Conservation (phyloP, 2,113 vertebrate species). For the Syngnathus floridae region DNA sequence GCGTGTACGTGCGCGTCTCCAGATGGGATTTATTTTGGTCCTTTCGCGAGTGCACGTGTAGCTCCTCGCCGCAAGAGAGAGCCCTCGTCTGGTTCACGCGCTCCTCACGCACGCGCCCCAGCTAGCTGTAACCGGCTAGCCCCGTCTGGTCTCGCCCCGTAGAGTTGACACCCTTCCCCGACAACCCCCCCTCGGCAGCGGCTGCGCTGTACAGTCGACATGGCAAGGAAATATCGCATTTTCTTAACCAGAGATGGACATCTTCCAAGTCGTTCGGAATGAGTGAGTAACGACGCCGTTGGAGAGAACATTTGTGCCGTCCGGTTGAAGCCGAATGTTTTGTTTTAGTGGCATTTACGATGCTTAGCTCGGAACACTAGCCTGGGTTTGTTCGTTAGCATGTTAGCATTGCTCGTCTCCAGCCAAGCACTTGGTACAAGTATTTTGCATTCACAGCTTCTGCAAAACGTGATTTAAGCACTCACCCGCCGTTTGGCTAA, state of each 20-base stretch:
- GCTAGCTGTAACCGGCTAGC: conserved; percentile 68
- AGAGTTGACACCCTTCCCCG: conserved; percentile 65
- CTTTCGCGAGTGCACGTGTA: background rate
- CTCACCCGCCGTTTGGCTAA: no score
- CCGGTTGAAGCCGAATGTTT: background rate
- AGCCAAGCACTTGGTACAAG: background rate
- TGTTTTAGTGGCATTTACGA: conserved; percentile 30
- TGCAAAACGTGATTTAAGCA: background rate
- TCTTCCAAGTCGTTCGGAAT: conserved; percentile 67
- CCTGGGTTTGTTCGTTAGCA: conserved; percentile 33
- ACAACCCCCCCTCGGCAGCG: conserved; percentile 57
- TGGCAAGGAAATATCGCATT: conserved; percentile 69
- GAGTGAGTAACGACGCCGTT: conserved; percentile 54
- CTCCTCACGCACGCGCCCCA: conserved; percentile 16
- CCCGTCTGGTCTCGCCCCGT: conserved; percentile 16
- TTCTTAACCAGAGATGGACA: conserved; percentile 68
- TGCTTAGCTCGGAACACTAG: conserved; percentile 45
- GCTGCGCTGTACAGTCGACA: conserved; percentile 69
- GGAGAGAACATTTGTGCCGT: accelerated
- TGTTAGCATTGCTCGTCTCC: conserved; percentile 31
- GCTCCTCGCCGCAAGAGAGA: conserved; percentile 30
- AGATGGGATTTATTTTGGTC: conserved; percentile 29
- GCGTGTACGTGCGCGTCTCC: background rate
- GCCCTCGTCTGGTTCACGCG: background rate
- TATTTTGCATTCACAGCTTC: background rate